Conservation (phyloP, 2,888 invertebrate species). For the Scaptomyza caliginosa region DNA sequence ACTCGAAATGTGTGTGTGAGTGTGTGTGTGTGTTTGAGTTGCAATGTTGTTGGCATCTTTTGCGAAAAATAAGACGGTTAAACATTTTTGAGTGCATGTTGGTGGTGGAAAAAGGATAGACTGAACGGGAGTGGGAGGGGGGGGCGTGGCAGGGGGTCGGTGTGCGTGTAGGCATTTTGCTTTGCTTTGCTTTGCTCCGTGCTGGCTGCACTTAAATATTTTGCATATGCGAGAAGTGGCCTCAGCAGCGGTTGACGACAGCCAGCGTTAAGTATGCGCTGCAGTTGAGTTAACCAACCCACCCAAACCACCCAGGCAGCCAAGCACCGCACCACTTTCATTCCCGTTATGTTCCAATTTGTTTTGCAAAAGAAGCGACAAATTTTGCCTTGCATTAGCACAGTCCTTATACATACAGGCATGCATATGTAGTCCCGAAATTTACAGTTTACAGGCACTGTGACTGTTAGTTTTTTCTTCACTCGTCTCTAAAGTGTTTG, state of each 20-base stretch:
- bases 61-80: slow-evolving; percentile 67
- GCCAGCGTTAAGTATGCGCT: slow-evolving; percentile 57
- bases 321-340: neutral
- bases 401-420: slow-evolving; percentile 5
- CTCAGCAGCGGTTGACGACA: slow-evolving; percentile 46
- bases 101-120: no score
- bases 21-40: slow-evolving; percentile 25
- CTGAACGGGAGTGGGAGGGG: no score
- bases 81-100: slow-evolving; percentile 68
- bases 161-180: neutral
- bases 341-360: slow-evolving; percentile 39
- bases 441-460: slow-evolving; percentile 23
- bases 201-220: slow-evolving; percentile 75
- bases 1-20: slow-evolving; percentile 56
- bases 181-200: slow-evolving; percentile 73
- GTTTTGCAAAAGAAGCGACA: slow-evolving; percentile 35
- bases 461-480: neutral
- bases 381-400: slow-evolving; percentile 26
- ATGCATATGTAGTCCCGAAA: slow-evolving; percentile 14
- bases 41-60: slow-evolving; percentile 32
- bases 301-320: neutral
- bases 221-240: slow-evolving; percentile 73
- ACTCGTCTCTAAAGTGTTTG: slow-evolving; percentile 15
- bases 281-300: slow-evolving; percentile 28
- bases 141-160: neutral